A percentile compares a stretch with the other conserved stretches of the same genome.
phyloP scores from a whole-genome alignment of 1,140 invertebrate genomes.

The Trichonephila clavata region DNA sequence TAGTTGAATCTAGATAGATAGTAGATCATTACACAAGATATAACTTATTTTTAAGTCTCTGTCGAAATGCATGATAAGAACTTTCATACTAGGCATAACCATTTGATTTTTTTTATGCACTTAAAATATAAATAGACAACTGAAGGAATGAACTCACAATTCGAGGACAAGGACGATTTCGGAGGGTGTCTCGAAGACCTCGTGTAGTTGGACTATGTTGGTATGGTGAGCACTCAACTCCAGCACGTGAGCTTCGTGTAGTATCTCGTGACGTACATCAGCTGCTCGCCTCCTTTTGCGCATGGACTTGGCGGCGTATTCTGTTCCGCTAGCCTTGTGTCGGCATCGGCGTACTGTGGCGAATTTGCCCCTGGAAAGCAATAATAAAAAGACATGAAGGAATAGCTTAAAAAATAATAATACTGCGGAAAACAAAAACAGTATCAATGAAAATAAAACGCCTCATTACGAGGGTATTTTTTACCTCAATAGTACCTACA shows the following conservation, averaged over 20 bases:
- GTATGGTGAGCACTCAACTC: slow-evolving; percentile 89
- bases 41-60: too few species aligned
- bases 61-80: too few species aligned
- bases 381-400: slow-evolving; percentile 25
- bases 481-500: too few species aligned
- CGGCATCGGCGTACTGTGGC: slow-evolving; percentile 93
- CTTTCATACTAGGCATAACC: background rate
- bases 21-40: too few species aligned
- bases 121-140: background rate
- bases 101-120: background rate
- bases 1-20: too few species aligned
- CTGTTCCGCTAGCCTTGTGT: slow-evolving; percentile 90
- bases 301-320: slow-evolving; percentile 97
- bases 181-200: slow-evolving; percentile 90
- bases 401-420: background rate
- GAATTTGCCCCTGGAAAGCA: slow-evolving; percentile 93
- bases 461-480: too few species aligned
- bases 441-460: too few species aligned
- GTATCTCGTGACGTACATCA: slow-evolving; percentile 90
- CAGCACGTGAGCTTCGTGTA: slow-evolving; percentile 94
- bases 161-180: slow-evolving; percentile 94
- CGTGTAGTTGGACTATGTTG: slow-evolving; percentile 91
- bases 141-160: slow-evolving; percentile 85
- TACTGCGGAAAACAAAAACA: background rate
- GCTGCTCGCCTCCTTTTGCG: slow-evolving; percentile 90